Base-by-base conservation (phyloP, 1,140 invertebrate genomes). In the Drosophila lacertosa region DNA sequence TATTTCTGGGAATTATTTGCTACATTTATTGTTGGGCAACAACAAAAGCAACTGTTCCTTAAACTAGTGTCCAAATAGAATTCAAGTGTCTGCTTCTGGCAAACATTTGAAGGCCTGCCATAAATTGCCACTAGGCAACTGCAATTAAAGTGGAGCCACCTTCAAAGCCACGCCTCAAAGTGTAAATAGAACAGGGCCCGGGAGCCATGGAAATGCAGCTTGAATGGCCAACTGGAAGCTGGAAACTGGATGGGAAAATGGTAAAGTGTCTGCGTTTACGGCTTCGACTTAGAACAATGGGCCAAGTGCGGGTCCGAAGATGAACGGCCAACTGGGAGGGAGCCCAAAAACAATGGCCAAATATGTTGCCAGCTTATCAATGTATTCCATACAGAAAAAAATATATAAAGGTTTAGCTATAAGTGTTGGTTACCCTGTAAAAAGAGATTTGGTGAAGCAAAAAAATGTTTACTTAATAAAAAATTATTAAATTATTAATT, bases 61-160 rank as follows among this genome's bases (percentile, higher is more conserved):
- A 15, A 40, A 0, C 39, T 40, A 40, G 16, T 40, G 39, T 10
- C 39, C 10, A 9, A 40, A 40, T 18, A 18, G 24, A 13, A 47
- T 11, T 47, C 5, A 10, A 47, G n/a, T n/a, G n/a, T n/a, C n/a
- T n/a, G n/a, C n/a, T n/a, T n/a, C 20, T 47, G 18, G 22, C 15
- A 33, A 4, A 44, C 40, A 11, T 39, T 24, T 39, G n/a, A 22
- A 26, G 33, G 18, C 16, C 3, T 3, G 53, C 68, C 33, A 55
- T 74, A 74, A 71, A 66, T 74, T 60, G 59, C 64, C 13, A 47
- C 39, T 57, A n/a, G 29, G 47, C 50, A 55, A 64, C 35, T 50
- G 55, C 72, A 74, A 74, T 74, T 74, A 71, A 74, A 74, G 44
- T 58, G 39, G 48, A 26, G 35, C 32, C 42, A 50, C 55, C 35